Percentiles rank a stretch among this genome's conserved stretches.
phyloP scores from a whole-genome alignment of 2,113 vertebrate genomes.

The Neogobius melanostomus region DNA sequence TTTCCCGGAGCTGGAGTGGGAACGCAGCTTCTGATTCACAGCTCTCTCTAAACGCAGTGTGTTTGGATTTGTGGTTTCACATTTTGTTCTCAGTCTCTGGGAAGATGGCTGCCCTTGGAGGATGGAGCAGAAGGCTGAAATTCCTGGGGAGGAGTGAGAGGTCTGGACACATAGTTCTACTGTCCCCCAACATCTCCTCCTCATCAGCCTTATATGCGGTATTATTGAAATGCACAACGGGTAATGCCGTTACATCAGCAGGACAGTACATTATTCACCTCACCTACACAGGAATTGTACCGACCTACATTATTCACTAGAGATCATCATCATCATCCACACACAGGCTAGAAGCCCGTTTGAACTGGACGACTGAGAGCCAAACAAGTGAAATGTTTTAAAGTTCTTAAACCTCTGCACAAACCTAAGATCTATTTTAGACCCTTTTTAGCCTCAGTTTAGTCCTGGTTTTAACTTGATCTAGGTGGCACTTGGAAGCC shows the following conservation, averaged over 20 bases:
- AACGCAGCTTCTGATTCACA: constrained; percentile 1
- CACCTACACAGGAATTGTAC: too few species aligned
- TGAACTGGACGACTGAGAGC: too few species aligned
- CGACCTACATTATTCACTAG: too few species aligned
- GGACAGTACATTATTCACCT: neutral
- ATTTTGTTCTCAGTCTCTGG: constrained; percentile 25
- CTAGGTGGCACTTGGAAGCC: too few species aligned
- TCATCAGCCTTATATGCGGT: neutral
- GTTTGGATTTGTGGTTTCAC: constrained; percentile 17
- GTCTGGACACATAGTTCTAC: constrained; percentile 16
- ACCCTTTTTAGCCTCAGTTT: too few species aligned
- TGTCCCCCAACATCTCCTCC: constrained; percentile 4
- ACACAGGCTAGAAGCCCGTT: too few species aligned
- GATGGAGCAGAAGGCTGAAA: constrained; percentile 3
- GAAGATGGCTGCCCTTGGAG: neutral
- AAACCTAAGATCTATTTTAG: too few species aligned
- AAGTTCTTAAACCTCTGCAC: too few species aligned
- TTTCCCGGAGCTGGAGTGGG: constrained; percentile 15
- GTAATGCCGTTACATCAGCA: neutral
- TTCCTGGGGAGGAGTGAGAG: constrained; percentile 25
- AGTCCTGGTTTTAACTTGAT: too few species aligned
- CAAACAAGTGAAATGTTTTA: too few species aligned
- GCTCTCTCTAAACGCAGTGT: neutral
- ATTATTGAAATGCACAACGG: neutral
- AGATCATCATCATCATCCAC: too few species aligned